A percentile compares a stretch with the other conserved stretches of the same genome.
Conservation (phyloP, 1,140 invertebrate genomes). For the Trichogramma pretiosum region DNA sequence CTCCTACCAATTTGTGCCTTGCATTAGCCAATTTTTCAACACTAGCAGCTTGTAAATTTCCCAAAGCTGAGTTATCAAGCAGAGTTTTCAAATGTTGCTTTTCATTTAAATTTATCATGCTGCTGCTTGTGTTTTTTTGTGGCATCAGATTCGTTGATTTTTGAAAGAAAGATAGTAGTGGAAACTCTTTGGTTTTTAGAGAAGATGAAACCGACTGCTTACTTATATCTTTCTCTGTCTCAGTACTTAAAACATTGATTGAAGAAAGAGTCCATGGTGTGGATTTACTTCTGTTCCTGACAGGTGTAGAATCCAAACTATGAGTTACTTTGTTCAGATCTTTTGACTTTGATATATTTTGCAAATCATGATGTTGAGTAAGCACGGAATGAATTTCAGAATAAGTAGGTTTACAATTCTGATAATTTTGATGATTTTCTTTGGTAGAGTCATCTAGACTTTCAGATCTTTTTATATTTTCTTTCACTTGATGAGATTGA, state of each 20-base stretch:
- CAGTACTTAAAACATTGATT: conserved; percentile 5
- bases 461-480: no score
- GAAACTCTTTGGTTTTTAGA: conserved; percentile 31
- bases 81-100: conserved; percentile 28
- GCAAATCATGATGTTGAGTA: no score
- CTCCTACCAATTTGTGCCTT: conserved; percentile 29
- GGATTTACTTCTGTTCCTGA: conserved; percentile 21
- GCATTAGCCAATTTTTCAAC: conserved; percentile 30
- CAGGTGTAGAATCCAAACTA: conserved; percentile 28
- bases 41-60: conserved; percentile 32
- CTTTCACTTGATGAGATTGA: no score
- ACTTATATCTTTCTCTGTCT: conserved; percentile 7
- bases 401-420: no score
- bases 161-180: conserved; percentile 33
- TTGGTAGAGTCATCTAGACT: no score
- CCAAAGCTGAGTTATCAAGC: conserved; percentile 26
- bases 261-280: conserved; percentile 17
- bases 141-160: conserved; percentile 14
- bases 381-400: no score
- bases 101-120: conserved; percentile 34
- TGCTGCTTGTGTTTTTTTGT: conserved; percentile 31
- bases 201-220: conserved; percentile 12
- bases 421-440: no score
- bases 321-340: conserved; percentile 16
- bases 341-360: no score